Conservation (phyloP, 1,140 invertebrate species). For the Parasteatoda tepidariorum region DNA sequence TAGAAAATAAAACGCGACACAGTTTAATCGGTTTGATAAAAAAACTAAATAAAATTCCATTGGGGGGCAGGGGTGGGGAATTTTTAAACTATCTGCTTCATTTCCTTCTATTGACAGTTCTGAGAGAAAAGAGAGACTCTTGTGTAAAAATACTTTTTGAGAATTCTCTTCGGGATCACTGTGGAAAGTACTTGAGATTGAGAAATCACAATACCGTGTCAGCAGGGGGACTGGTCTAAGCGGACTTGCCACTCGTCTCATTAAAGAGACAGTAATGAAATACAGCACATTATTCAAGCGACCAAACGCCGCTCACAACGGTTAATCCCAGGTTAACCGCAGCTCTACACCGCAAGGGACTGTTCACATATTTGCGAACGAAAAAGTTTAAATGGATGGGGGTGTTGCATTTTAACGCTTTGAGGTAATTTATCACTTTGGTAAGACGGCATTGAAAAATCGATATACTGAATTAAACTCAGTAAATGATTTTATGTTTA, state of each 20-base stretch:
- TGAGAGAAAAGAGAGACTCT: not conserved
- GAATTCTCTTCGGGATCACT: not conserved
- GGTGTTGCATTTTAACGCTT: too few species aligned
- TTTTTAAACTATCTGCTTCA: not conserved
- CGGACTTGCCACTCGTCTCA: slow-evolving; percentile 33
- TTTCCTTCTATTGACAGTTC: not conserved
- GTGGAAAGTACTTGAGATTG: not conserved
- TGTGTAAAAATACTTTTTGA: not conserved
- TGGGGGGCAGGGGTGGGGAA: not conserved
- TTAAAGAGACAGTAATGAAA: slow-evolving; percentile 54
- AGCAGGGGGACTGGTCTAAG: slow-evolving; percentile 17
- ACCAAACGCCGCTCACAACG: slow-evolving; percentile 35
- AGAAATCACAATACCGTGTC: not conserved
- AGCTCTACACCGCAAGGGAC: not conserved
- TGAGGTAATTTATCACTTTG: too few species aligned
- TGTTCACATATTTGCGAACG: not conserved
- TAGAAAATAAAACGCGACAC: too few species aligned
- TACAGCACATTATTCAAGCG: slow-evolving; percentile 57
- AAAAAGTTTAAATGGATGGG: not conserved
- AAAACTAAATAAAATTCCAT: too few species aligned
- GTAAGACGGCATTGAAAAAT: too few species aligned
- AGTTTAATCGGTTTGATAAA: too few species aligned
- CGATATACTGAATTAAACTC: too few species aligned
- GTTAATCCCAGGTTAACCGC: slow-evolving; percentile 59
- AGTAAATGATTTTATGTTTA: too few species aligned